Percentiles rank a stretch among this genome's conserved stretches.
Evolutionary conservation across 2,797 vertebrate species (phyloP).

Genomic region (Sebastes hopkinsi): DNA sequence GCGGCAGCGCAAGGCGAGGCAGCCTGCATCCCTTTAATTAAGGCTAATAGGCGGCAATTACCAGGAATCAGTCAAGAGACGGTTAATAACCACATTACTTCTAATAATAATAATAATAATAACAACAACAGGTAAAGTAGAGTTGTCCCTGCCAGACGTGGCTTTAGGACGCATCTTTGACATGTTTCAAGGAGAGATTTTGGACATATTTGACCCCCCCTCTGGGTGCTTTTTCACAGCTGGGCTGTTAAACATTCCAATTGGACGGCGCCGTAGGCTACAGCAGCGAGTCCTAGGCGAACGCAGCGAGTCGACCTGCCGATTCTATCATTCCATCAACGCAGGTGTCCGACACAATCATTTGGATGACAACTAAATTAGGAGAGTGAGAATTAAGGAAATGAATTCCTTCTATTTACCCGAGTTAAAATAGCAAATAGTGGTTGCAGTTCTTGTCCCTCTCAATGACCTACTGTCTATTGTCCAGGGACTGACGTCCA

Average conservation of each 20-base stretch:
- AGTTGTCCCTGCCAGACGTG: neutral
- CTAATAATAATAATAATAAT: slow-evolving; percentile 48
- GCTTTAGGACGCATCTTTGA: slow-evolving; percentile 16
- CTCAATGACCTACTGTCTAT: too few species aligned
- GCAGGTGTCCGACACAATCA: neutral
- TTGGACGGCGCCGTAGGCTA: slow-evolving; percentile 16
- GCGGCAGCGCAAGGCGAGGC: slow-evolving; percentile 39
- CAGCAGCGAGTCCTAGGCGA: slow-evolving; percentile 9
- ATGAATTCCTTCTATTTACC: neutral
- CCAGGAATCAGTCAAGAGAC: slow-evolving; percentile 72
- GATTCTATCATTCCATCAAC: neutral
- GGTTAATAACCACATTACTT: slow-evolving; percentile 63
- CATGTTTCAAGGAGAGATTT: slow-evolving; percentile 46
- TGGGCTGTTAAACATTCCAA: slow-evolving; percentile 37
- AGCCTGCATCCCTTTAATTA: slow-evolving; percentile 75
- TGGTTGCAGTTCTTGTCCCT: too few species aligned
- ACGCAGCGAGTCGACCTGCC: neutral
- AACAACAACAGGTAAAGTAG: slow-evolving; percentile 19
- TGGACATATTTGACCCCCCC: slow-evolving; percentile 26
- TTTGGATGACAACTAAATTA: neutral
- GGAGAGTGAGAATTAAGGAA: neutral
- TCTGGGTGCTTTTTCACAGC: slow-evolving; percentile 30
- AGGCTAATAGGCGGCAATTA: slow-evolving; percentile 77
- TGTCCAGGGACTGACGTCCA: too few species aligned
- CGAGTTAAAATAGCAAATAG: neutral